A percentile compares a stretch with the other conserved stretches of the same genome.
phyloP scores from a whole-genome alignment of 2,113 vertebrate species.

The Aphyosemion australe region DNA sequence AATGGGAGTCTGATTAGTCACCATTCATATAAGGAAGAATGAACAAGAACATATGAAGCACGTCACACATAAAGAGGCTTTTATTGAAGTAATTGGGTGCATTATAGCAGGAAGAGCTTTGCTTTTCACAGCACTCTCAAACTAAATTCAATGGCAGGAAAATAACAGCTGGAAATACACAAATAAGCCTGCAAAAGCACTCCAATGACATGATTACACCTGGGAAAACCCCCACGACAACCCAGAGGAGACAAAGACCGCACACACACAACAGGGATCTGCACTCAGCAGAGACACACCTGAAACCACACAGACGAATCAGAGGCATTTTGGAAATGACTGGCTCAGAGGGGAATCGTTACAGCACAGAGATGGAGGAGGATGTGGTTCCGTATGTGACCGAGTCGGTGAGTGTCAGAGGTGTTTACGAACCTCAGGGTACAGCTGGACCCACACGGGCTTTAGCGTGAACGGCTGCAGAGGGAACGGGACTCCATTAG shows the following conservation, averaged over 20 bases:
- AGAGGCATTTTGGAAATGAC: constrained; percentile 42
- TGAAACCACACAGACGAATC: constrained; percentile 24
- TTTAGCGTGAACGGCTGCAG: constrained; percentile 29
- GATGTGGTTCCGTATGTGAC: constrained; percentile 4
- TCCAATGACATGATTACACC: background rate
- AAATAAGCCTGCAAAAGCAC: constrained; percentile 11
- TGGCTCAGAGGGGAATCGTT: constrained; percentile 33
- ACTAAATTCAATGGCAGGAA: constrained; percentile 3
- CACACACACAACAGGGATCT: background rate
- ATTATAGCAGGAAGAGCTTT: constrained; percentile 10
- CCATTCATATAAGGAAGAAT: constrained; percentile 7
- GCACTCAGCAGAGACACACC: constrained; percentile 17
- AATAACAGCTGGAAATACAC: background rate
- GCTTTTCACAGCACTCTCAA: background rate
- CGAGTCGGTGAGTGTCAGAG: too few relatives aligned
- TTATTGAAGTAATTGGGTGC: constrained; percentile 7
- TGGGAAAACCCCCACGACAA: background rate
- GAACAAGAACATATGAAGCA: background rate
- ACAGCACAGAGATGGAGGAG: constrained; percentile 14
- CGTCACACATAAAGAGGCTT: constrained; percentile 9
- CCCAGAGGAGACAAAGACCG: background rate
- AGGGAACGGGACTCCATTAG: constrained; percentile 50
- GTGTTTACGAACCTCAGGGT: constrained; percentile 32
- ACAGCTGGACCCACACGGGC: background rate
- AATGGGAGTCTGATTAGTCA: constrained; percentile 5